These are phyloP conservation scores for Nestor notabilis DNA, from an alignment of 2,113 vertebrate species.

Conservation along the genomic window DNA sequence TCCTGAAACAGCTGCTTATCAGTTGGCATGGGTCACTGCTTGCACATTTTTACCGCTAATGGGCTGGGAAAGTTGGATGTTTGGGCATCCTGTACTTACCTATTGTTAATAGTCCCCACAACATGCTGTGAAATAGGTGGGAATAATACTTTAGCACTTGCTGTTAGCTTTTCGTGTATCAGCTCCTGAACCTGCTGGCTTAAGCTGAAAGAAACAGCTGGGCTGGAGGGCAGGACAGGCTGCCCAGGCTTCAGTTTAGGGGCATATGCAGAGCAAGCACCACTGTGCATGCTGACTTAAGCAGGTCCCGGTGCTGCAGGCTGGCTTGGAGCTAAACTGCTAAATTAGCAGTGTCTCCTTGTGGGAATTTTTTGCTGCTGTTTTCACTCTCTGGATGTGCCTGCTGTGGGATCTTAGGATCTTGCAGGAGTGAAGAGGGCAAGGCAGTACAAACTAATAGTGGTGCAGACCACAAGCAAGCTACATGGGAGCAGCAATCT, in stretches of 20 bases:
- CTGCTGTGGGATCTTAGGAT: not conserved
- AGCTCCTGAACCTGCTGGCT: not conserved
- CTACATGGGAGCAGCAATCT: not conserved
- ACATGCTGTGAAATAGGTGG: not conserved
- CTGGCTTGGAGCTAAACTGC: not conserved
- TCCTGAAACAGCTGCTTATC: constrained; percentile 41
- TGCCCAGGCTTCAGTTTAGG: not conserved
- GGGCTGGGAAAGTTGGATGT: constrained; percentile 46
- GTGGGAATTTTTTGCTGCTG: not conserved
- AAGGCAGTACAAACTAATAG: not conserved
- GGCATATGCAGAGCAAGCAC: fast-evolving
- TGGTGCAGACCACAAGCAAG: fast-evolving
- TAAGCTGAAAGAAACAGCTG: not conserved
- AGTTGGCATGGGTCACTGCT: not conserved
- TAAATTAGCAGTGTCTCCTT: not conserved
- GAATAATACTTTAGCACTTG: not conserved
- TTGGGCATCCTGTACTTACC: not conserved
- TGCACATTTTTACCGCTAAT: not conserved
- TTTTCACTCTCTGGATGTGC: not conserved
- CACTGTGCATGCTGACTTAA: fast-evolving
- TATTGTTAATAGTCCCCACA: not conserved
- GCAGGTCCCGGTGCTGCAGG: not conserved
- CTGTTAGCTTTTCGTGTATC: not conserved
- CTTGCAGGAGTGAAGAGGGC: not conserved
- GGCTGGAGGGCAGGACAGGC: not conserved